Percentiles rank a stretch among this genome's conserved stretches.
Evolutionary conservation across 2,113 vertebrate genomes (phyloP).

Genomic region (Sorex fumeus): DNA sequence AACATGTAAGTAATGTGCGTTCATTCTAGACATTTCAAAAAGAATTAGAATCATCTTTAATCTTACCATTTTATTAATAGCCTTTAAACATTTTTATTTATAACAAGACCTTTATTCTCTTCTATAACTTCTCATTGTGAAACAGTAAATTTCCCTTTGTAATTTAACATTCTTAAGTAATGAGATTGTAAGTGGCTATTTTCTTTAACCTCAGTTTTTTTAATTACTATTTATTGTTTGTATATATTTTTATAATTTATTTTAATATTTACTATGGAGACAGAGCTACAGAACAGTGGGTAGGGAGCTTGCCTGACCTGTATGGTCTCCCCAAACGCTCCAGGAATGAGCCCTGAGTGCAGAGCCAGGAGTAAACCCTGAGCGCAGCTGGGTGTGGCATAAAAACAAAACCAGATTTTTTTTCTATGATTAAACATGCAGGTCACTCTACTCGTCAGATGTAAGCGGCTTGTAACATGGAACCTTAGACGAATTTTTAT

Average conservation of each 20-base stretch:
- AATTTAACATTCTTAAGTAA: constrained; percentile 62
- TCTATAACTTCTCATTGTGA: constrained; percentile 12
- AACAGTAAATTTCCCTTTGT: constrained; percentile 7
- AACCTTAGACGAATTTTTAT: constrained; percentile 8
- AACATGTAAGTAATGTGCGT: background rate
- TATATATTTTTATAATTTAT: constrained; percentile 2
- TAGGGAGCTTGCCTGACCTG: no score
- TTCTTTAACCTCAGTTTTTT: constrained; percentile 2
- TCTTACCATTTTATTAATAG: constrained; percentile 49
- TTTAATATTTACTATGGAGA: constrained; percentile 7
- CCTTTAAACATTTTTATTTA: constrained; percentile 60
- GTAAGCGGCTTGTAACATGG: background rate
- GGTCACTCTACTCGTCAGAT: background rate
- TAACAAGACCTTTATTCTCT: constrained; percentile 36
- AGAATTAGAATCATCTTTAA: constrained; percentile 34
- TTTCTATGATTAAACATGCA: background rate
- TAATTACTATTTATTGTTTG: no score
- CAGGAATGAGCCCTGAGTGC: no score
- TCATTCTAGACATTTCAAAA: constrained; percentile 45
- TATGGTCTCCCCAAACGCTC: no score
- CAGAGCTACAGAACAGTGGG: no score
- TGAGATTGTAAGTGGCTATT: background rate
- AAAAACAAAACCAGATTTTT: no score
- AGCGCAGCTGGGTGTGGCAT: no score
- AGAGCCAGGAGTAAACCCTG: no score